Evolutionary conservation across 2,888 invertebrate species (phyloP).

Genomic region (Hydroisotoma schaefferi): DNA sequence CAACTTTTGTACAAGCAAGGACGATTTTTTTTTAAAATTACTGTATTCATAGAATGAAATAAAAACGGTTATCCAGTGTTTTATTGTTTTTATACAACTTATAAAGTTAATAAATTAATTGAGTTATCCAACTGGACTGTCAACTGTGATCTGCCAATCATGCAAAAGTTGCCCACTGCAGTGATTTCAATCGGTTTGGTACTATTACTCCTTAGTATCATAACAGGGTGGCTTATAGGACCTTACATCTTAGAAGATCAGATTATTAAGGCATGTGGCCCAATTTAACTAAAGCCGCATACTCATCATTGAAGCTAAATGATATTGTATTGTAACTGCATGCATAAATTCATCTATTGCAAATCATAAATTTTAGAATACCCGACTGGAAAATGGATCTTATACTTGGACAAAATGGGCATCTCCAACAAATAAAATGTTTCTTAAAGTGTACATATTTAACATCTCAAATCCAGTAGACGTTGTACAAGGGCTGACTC

Average conservation of each 20-base stretch:
- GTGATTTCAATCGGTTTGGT: conserved; percentile 3
- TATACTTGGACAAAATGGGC: conserved; percentile 20
- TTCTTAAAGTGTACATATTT: conserved; percentile 14
- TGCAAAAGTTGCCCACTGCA: conserved; percentile 9
- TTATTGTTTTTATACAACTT: too few relatives aligned
- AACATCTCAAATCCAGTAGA: conserved; percentile 21
- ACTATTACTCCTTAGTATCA: background rate
- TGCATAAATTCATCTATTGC: background rate
- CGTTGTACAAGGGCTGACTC: conserved; percentile 5
- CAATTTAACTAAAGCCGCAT: too few relatives aligned
- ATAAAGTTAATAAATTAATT: too few relatives aligned
- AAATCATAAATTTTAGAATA: conserved; percentile 10
- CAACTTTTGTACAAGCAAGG: too few relatives aligned
- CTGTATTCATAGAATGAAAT: too few relatives aligned
- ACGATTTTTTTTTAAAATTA: too few relatives aligned
- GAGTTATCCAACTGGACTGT: too few relatives aligned
- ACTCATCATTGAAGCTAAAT: too few relatives aligned
- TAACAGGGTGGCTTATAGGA: conserved; percentile 9
- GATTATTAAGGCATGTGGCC: background rate
- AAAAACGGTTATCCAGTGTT: too few relatives aligned
- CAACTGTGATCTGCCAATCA: too few relatives aligned
- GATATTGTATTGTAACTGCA: too few relatives aligned
- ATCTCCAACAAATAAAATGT: conserved; percentile 17
- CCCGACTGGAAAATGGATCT: conserved; percentile 11
- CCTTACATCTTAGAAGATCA: conserved; percentile 8